Conservation (phyloP, 2,888 invertebrate species). For the Punctoribates punctum region DNA sequence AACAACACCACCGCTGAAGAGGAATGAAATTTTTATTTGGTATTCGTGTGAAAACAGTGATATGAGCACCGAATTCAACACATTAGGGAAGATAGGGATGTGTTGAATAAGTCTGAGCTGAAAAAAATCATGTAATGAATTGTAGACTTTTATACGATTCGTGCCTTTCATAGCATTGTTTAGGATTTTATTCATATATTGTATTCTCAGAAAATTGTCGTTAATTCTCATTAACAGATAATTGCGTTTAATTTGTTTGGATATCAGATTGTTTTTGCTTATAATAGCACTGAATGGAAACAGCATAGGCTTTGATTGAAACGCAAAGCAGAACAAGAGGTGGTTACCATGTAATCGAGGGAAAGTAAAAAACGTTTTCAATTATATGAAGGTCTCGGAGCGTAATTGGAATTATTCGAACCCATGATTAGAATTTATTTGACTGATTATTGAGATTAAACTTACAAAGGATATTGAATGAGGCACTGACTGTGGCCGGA, state of each 20-base stretch:
- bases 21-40: not conserved
- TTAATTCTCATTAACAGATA: slow-evolving; percentile 24
- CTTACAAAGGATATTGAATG: slow-evolving; percentile 67
- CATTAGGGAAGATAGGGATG: not conserved
- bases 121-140: not conserved
- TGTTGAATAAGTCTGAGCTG: not conserved
- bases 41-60: not conserved
- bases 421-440: not conserved
- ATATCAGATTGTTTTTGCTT: slow-evolving; percentile 7
- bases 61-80: not conserved
- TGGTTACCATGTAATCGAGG: too few relatives aligned
- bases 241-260: slow-evolving; percentile 27
- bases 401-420: too few relatives aligned
- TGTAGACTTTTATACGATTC: not conserved
- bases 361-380: too few relatives aligned
- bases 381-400: not conserved
- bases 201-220: not conserved
- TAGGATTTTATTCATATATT: not conserved
- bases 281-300: not conserved
- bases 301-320: not conserved
- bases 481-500: slow-evolving; percentile 59
- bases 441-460: slow-evolving; percentile 49
- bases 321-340: not conserved
- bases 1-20: not conserved
- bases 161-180: not conserved